These are phyloP conservation scores for Barypeithes pellucidus DNA, from an alignment of 2,888 invertebrate genomes.

Conservation along the genomic window DNA sequence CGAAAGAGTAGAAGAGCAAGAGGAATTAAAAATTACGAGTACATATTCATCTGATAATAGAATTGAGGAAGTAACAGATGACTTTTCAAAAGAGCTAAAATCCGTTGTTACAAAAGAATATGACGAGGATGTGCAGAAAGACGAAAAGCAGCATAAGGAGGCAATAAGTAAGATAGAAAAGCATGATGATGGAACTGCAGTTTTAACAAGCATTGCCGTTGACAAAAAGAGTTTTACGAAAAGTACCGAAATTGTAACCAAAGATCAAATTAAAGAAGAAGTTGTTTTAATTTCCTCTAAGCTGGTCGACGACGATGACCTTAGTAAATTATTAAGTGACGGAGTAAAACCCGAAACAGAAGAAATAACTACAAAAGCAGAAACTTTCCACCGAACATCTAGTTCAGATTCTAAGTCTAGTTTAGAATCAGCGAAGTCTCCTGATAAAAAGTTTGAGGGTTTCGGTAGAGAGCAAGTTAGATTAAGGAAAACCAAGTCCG, in stretches of 20 bases:
- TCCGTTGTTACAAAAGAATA: slow-evolving; percentile 57
- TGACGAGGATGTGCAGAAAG: slow-evolving; percentile 57
- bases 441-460: slow-evolving; percentile 68
- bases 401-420: slow-evolving; percentile 72
- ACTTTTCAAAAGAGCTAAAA: slow-evolving; percentile 57
- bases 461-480: slow-evolving; percentile 65
- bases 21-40: slow-evolving; percentile 42
- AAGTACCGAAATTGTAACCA: slow-evolving; percentile 55
- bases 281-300: slow-evolving; percentile 57
- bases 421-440: slow-evolving; percentile 70
- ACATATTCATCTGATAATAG: slow-evolving; percentile 51
- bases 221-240: slow-evolving; percentile 56
- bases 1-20: slow-evolving; percentile 38
- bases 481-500: slow-evolving; percentile 67
- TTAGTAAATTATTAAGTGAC: slow-evolving; percentile 50
- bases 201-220: slow-evolving; percentile 57
- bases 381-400: slow-evolving; percentile 67
- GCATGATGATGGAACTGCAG: slow-evolving; percentile 58
- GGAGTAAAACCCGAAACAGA: slow-evolving; percentile 53
- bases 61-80: slow-evolving; percentile 52
- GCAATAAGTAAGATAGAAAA: slow-evolving; percentile 60
- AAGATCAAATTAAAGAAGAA: slow-evolving; percentile 59
- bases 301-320: slow-evolving; percentile 49
- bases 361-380: slow-evolving; percentile 55
- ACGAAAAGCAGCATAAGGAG: slow-evolving; percentile 45